These are phyloP conservation scores for Platycercus adscitus DNA, from an alignment of 2,113 vertebrate species.

Conservation along the genomic window DNA sequence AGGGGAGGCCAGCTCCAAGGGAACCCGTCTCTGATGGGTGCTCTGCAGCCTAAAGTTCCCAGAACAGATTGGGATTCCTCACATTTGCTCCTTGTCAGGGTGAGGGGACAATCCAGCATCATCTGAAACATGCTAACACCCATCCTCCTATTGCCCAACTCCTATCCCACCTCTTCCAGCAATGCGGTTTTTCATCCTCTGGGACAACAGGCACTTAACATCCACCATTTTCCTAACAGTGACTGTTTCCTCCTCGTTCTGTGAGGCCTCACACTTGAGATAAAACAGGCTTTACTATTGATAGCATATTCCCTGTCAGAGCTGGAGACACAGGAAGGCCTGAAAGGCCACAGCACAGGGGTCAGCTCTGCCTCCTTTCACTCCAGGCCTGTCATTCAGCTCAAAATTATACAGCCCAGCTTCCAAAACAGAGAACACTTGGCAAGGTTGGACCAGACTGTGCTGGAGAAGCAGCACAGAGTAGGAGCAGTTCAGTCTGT, in stretches of 20 bases:
- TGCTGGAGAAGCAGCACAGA: neutral
- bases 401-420: accelerated
- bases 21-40: accelerated
- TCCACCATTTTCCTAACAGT: neutral
- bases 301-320: neutral
- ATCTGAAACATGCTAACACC: neutral
- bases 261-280: neutral
- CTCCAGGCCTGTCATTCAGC: accelerated
- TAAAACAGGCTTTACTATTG: neutral
- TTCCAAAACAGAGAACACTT: accelerated
- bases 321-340: neutral
- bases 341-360: accelerated
- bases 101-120: accelerated
- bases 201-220: accelerated
- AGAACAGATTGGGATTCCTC: neutral
- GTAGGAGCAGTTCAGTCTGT: neutral
- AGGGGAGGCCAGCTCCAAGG: accelerated
- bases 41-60: neutral
- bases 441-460: neutral
- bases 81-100: accelerated
- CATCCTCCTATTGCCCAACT: neutral
- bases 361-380: neutral
- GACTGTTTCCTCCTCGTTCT: neutral
- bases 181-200: neutral
- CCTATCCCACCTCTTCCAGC: neutral